Conservation (phyloP, 2,797 vertebrate species). For the Enteromius mattozi region DNA sequence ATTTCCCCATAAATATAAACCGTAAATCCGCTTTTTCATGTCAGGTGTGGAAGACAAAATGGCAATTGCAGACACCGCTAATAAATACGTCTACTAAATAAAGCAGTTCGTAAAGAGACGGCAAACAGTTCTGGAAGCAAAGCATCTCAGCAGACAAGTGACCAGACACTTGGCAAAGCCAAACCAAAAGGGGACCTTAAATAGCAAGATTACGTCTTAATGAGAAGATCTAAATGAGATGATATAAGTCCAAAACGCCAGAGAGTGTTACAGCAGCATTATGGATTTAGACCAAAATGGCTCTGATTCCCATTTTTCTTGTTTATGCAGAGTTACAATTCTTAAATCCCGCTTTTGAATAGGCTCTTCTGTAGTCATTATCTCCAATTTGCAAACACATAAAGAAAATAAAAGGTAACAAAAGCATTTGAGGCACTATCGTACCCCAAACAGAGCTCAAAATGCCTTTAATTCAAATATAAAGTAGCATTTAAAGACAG, state of each 20-base stretch:
- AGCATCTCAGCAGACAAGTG: not conserved
- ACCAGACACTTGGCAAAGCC: not conserved
- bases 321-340: slow-evolving; percentile 59
- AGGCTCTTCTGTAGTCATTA: slow-evolving; percentile 57
- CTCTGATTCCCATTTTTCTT: slow-evolving; percentile 66
- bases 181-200: slow-evolving; percentile 13
- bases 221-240: slow-evolving; percentile 22
- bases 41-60: slow-evolving; percentile 63
- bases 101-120: slow-evolving; percentile 14
- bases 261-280: slow-evolving; percentile 48
- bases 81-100: slow-evolving; percentile 31
- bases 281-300: slow-evolving; percentile 14
- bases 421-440: slow-evolving; percentile 22
- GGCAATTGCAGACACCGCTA: slow-evolving; percentile 10
- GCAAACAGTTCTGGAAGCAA: not conserved
- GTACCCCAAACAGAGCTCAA: slow-evolving; percentile 32
- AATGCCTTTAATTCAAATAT: slow-evolving; percentile 52
- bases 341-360: slow-evolving; percentile 66
- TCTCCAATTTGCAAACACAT: slow-evolving; percentile 61
- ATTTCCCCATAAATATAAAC: slow-evolving; percentile 72
- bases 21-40: slow-evolving; percentile 66
- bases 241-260: slow-evolving; percentile 37
- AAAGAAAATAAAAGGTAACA: slow-evolving; percentile 68
- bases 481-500: slow-evolving; percentile 37
- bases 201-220: slow-evolving; percentile 17